These are phyloP conservation scores for Aspiorhynchus laticeps DNA, from an alignment of 2,113 vertebrate species.

Conservation along the genomic window DNA sequence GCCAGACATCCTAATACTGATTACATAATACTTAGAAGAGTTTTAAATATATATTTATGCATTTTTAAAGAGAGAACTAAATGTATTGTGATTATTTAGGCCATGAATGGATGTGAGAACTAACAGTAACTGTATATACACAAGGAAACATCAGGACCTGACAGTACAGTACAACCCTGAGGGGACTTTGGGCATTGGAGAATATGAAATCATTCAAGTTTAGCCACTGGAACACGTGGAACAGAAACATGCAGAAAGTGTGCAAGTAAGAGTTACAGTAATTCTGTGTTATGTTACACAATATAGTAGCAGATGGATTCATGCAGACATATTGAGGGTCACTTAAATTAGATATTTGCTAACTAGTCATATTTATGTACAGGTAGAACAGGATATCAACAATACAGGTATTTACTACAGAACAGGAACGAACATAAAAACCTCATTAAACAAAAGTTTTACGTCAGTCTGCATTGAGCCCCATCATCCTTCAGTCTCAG, in stretches of 20 bases:
- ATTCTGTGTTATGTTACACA: constrained; percentile 35
- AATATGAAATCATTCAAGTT: constrained; percentile 54
- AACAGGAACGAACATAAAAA: constrained; percentile 48
- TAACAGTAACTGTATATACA: constrained; percentile 16
- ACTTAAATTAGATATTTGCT: constrained; percentile 51
- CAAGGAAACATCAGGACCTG: constrained; percentile 21
- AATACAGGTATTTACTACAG: constrained; percentile 8
- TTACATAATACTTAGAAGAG: constrained; percentile 78
- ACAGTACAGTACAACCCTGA: constrained; percentile 49
- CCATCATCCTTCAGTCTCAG: constrained; percentile 41
- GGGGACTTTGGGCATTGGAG: constrained; percentile 42
- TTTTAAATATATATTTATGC: constrained; percentile 68
- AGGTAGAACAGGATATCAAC: constrained; percentile 40
- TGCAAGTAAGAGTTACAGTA: constrained; percentile 53
- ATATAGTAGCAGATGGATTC: constrained; percentile 41
- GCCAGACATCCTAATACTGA: constrained; percentile 81
- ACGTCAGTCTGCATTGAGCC: constrained; percentile 21
- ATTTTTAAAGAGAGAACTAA: constrained; percentile 43
- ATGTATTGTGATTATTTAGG: background rate
- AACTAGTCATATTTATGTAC: constrained; percentile 62
- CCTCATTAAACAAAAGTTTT: constrained; percentile 51
- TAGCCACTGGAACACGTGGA: constrained; percentile 25
- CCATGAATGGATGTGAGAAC: background rate
- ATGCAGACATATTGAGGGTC: constrained; percentile 50
- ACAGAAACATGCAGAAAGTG: constrained; percentile 48